phyloP scores from a whole-genome alignment of 1,140 invertebrate species.

The Nylanderia fulva region DNA sequence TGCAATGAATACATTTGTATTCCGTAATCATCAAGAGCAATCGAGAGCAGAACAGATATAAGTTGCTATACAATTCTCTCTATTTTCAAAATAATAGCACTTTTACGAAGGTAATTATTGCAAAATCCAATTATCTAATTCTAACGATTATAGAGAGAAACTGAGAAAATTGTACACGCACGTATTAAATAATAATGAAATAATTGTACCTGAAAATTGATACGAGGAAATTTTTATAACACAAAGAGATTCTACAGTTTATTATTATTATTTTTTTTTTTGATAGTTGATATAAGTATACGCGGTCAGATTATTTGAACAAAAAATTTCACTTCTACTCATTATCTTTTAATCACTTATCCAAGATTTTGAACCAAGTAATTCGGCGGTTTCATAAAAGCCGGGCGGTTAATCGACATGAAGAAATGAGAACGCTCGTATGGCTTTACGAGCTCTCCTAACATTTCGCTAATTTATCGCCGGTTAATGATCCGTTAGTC shows the following conservation, averaged over 20 bases:
- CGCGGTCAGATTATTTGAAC: no score
- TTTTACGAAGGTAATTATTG: not conserved
- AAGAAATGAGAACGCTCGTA: slow-evolving; percentile 35
- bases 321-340: not conserved
- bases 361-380: slow-evolving; percentile 6
- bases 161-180: not conserved
- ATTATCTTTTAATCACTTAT: not conserved
- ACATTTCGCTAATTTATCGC: slow-evolving; percentile 54
- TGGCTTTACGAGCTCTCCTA: slow-evolving; percentile 27
- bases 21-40: not conserved
- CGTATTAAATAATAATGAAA: not conserved
- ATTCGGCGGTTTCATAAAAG: not conserved
- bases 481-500: slow-evolving; percentile 53
- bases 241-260: not conserved
- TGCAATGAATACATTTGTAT: not conserved
- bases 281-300: not conserved
- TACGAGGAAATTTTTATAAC: not conserved
- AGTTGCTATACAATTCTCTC: not conserved
- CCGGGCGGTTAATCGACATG: not conserved
- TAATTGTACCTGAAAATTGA: not conserved
- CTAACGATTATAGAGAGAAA: not conserved
- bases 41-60: not conserved
- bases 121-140: not conserved
- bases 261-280: not conserved
- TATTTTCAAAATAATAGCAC: not conserved